Base-by-base conservation (phyloP, 2,113 vertebrate genomes). In the Vulpes vulpes region DNA sequence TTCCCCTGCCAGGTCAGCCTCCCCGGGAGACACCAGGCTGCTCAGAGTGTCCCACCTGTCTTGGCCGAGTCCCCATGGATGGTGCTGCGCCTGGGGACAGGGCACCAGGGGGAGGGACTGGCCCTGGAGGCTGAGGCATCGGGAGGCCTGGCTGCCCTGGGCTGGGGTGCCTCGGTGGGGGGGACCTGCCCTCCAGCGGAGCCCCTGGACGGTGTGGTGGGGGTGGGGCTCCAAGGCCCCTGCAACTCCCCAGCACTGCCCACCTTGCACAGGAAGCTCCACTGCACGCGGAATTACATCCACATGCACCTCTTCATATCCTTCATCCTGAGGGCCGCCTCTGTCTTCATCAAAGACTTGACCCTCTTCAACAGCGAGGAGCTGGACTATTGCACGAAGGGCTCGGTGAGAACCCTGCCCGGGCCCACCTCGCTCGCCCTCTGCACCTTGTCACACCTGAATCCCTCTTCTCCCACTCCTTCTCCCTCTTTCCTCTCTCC, bases 271-370 rank as follows among this genome's bases (percentile, higher is more conserved):
- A 99, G 99, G 98, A 99, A 99, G 95, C 99, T 99, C 10, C 99
- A 99, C 98, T 99, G 99, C 96, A 99, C 99, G 0, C 98, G 99
- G 92, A 99, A 99, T 98, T 99, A 99, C 98, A 99, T 99, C 98
- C 99, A 99, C 97, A 99, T 99, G 98, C 99, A 99, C 82, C 99
- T 99, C 49, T 99, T 99, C 98, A 98, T 99, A 95, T 99, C 99
- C 74, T 99, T 99, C 97, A 99, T 99, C 97, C 98, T 99, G 99
- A 99, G 99, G 98, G 99, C 99, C 49, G 98, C 99, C 0, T 98
- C 99, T 0, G 99, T 99, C 94, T 99, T 99, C 97, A 96, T 99
- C 88, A 99, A 99, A 96, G 99, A 99, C 65, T 97, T 99, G 80
- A 99, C 99, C 86, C 99, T 99, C 1, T 99, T 99, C n/a, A 98